Base-by-base conservation (phyloP, 2,888 invertebrate species). In the Sussaba pulchella region DNA sequence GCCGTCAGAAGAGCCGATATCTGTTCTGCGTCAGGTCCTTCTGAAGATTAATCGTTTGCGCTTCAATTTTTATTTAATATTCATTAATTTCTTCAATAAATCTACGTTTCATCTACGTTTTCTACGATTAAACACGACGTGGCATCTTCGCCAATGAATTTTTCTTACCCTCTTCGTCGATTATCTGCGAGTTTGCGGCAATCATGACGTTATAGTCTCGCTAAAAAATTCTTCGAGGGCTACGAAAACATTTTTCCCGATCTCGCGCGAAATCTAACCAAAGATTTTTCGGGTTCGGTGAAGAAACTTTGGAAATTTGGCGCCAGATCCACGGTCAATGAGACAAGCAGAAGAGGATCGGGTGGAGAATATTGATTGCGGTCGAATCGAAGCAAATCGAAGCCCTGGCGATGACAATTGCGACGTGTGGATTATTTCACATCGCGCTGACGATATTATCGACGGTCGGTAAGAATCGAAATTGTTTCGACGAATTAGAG, bases 1-100 rank as follows among this genome's bases (percentile, higher is more conserved):
- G 93, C 93, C 14, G 89, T 87, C 17, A 93, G 83, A 45, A 95
- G 89, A 72, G 93, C 92, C 12, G 85, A 85, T 63, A 94, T 93
- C 67, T 88, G 86, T 14, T 86, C 83, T 2, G 75, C 77, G 47
- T 86, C 75, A 61, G 52, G 64, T 36, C 71, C 73, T 43, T 10
- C 31, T 43, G 43, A 43, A 3, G n/a, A 12, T 10, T 43, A 2
- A 43, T 43, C 2, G n/a, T 43, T n/a, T n/a, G 10, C 10, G 5
- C 5, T 10, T 10, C 10, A 3, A 8, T n/a, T n/a, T 12, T 43
- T 43, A 12, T 43, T 57, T 36, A 14, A 14, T 17, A 50, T 2
- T 50, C 5, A 19, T 19, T 9, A 19, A 19, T 50, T 17, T 19
- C 19, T 17, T 12, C 19, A 71, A 10, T 26, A 0, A 31, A 5